Base-by-base conservation (phyloP, 2,113 vertebrate genomes). In the Natator depressus region DNA sequence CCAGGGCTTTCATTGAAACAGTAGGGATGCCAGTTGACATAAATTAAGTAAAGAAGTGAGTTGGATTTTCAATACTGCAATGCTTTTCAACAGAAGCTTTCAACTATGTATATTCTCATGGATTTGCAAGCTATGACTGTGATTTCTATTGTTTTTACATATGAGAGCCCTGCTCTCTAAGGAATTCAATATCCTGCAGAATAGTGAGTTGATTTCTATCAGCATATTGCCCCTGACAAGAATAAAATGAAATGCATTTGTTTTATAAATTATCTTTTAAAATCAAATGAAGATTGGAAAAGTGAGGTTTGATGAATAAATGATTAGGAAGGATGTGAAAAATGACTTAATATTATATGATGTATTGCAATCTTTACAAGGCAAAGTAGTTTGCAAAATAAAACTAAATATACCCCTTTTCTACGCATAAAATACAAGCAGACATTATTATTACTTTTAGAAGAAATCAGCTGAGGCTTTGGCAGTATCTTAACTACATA, bases 401-500 rank as follows among this genome's bases (percentile, higher is more conserved):
- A 76, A 65, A n/a, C 35, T 80, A 0, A 10, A 16, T 27, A 1
- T 22, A 0, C 19, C 75, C 3, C 0, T 1, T 16, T 1, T 1
- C 38, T 25, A 2, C 47, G 50, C 29, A 0, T 8, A 53, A 80
- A 53, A 7, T 49, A 0, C 47, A 51, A 80, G 47, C 42, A 6
- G 29, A 10, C 24, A 13, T 46, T 46, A 69, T 69, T 69, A 46
- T 14, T 42, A 24, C 85, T 90, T 20, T 82, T 82, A 5, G 69
- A 93, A 14, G 85, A 87, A 12, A 19, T 50, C 55, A 46, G 1
- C 47, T 22, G 90, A 80, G 81, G 55, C 42, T 22, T 14, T 2
- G 20, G 54, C 62, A 84, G 5, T 22, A 10, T 88, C 94, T 84
- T 53, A 49, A 88, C 72, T 46, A 62, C 25, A 0, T 82, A 84